phyloP scores from a whole-genome alignment of 2,113 vertebrate species.

The Rhadina sibilatrix region DNA sequence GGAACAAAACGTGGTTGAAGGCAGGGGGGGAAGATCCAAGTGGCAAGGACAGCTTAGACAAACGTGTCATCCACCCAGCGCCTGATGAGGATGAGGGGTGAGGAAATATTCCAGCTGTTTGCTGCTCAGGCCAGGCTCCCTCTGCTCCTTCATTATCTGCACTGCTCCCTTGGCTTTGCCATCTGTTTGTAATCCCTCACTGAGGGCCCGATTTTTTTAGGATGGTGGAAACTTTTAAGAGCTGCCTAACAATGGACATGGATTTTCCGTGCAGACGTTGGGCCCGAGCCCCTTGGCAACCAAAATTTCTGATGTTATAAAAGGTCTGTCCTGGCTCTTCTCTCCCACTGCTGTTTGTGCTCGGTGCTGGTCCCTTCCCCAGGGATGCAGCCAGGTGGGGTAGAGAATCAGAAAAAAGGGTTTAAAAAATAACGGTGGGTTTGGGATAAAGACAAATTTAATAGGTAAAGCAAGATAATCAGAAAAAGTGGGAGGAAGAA shows the following conservation, averaged over 20 bases:
- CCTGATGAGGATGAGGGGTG: background rate
- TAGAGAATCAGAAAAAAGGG: too few relatives aligned
- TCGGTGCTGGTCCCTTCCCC: background rate
- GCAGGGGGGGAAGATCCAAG: background rate
- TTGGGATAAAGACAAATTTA: background rate
- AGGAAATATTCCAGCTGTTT: background rate
- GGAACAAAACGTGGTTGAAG: background rate
- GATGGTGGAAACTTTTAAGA: background rate
- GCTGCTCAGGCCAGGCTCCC: background rate
- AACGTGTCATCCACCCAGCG: background rate
- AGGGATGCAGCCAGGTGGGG: background rate
- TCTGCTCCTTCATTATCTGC: constrained; percentile 1
- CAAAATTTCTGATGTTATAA: background rate
- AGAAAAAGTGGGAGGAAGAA: background rate
- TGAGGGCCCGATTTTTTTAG: background rate
- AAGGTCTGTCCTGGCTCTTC: background rate
- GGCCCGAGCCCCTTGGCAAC: background rate
- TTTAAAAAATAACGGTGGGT: background rate
- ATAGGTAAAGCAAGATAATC: too few relatives aligned
- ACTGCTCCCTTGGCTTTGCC: background rate
- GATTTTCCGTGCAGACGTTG: background rate
- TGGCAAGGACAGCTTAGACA: background rate
- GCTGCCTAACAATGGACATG: background rate
- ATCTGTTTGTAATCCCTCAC: background rate
- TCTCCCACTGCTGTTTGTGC: background rate